A percentile compares a stretch with the other conserved stretches of the same genome.
Conservation (phyloP, 2,888 invertebrate genomes). For the Lutraria lutraria region DNA sequence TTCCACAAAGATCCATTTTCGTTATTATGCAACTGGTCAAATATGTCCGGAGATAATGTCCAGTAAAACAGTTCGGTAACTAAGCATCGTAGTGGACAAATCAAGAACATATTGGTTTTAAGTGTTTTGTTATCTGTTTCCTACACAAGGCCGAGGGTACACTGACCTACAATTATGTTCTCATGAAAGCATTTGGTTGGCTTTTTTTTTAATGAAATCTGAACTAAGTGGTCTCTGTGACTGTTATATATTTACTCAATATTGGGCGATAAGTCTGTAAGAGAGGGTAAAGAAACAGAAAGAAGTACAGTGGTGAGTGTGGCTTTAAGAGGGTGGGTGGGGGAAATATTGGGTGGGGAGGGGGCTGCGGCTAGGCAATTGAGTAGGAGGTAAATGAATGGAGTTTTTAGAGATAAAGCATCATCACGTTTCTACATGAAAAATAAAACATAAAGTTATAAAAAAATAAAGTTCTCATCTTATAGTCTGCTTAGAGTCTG, state of each 20-base stretch:
- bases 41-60: slow-evolving; percentile 53
- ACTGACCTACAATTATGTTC: slow-evolving; percentile 31
- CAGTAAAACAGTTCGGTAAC: slow-evolving; percentile 69
- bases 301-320: not conserved
- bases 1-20: slow-evolving; percentile 67
- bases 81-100: slow-evolving; percentile 52
- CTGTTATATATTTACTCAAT: not conserved
- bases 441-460: no score
- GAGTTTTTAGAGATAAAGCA: not conserved
- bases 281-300: not conserved
- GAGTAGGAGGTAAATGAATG: not conserved
- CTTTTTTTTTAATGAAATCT: not conserved
- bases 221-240: slow-evolving; percentile 24
- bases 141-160: slow-evolving; percentile 16
- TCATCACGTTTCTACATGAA: no score
- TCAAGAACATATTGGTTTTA: slow-evolving; percentile 59
- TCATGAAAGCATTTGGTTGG: not conserved
- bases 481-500: no score
- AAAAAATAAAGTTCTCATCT: no score
- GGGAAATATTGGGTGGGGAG: not conserved
- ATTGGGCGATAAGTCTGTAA: not conserved
- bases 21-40: slow-evolving; percentile 59
- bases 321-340: not conserved
- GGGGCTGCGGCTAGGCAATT: not conserved
- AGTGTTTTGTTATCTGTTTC: slow-evolving; percentile 67